Evolutionary conservation across 2,113 vertebrate genomes (phyloP).

Genomic region (Elephantulus edwardii): DNA sequence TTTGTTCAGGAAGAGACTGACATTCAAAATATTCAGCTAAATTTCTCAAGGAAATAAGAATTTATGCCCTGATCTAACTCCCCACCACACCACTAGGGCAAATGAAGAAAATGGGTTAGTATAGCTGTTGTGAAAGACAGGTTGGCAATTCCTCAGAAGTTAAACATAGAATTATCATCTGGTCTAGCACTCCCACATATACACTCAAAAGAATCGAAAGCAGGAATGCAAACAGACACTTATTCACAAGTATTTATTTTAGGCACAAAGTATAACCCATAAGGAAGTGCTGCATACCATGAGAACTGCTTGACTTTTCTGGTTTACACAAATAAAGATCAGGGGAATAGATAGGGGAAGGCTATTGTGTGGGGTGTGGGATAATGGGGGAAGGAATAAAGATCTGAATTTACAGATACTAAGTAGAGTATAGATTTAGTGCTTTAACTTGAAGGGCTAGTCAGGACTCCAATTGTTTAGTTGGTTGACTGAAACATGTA

Average conservation of each 20-base stretch:
- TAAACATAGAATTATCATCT: no score
- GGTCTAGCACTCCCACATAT: no score
- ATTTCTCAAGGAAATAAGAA: not conserved
- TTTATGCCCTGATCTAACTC: not conserved
- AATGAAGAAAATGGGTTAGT: not conserved
- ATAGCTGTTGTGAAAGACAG: no score
- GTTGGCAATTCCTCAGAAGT: no score
- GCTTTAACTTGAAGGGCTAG: not conserved
- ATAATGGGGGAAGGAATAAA: not conserved
- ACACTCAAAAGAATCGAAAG: no score
- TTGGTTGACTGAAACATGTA: not conserved
- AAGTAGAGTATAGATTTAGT: not conserved
- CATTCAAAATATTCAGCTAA: not conserved
- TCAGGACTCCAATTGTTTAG: not conserved
- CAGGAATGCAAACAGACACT: no score
- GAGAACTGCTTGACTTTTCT: not conserved
- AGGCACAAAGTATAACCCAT: not conserved
- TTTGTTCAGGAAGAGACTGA: not conserved
- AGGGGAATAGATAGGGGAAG: not conserved
- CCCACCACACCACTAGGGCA: not conserved
- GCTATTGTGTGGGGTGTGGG: not conserved
- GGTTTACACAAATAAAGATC: not conserved
- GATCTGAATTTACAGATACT: not conserved
- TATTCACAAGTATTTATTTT: no score
- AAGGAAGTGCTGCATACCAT: not conserved